These are phyloP conservation scores for Girardia tigrina DNA, from an alignment of 2,888 invertebrate genomes.

Conservation along the genomic window DNA sequence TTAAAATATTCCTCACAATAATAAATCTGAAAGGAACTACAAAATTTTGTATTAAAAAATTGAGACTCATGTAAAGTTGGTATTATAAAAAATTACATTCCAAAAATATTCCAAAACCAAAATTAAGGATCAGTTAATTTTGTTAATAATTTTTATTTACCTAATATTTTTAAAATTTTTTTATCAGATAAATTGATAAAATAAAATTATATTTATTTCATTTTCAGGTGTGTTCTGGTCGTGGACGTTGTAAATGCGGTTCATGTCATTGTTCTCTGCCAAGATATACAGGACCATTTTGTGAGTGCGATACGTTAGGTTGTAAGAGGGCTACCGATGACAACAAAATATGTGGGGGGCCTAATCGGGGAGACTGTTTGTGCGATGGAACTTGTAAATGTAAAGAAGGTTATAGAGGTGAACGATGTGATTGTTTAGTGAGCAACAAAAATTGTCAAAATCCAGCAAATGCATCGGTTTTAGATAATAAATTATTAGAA, in stretches of 20 bases:
- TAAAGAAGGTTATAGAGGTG: constrained; percentile 29
- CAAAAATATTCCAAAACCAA: too few relatives aligned
- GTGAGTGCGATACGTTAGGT: constrained; percentile 31
- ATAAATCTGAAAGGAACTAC: too few relatives aligned
- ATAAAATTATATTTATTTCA: too few relatives aligned
- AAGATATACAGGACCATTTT: constrained; percentile 29
- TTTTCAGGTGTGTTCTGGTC: constrained; percentile 29
- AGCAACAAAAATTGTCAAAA: constrained; percentile 21
- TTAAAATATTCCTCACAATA: too few relatives aligned
- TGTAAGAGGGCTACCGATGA: constrained; percentile 34
- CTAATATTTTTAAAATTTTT: too few relatives aligned
- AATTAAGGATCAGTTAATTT: too few relatives aligned
- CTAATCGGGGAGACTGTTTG: constrained; percentile 20
- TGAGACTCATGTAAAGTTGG: too few relatives aligned
- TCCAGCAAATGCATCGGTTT: neutral
- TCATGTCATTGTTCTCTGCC: constrained; percentile 25
- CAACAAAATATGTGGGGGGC: constrained; percentile 32
- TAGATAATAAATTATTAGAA: neutral
- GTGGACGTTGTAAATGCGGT: constrained; percentile 33
- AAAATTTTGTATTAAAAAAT: too few relatives aligned
- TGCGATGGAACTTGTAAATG: constrained; percentile 31
- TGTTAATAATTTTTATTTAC: too few relatives aligned
- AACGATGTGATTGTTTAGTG: constrained; percentile 30
- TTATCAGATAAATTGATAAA: too few relatives aligned
- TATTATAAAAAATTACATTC: too few relatives aligned